A percentile compares a stretch with the other conserved stretches of the same genome.
These are phyloP conservation scores for Meriones psammophilus DNA, from an alignment of 2,797 vertebrate genomes.

Conservation along the genomic window DNA sequence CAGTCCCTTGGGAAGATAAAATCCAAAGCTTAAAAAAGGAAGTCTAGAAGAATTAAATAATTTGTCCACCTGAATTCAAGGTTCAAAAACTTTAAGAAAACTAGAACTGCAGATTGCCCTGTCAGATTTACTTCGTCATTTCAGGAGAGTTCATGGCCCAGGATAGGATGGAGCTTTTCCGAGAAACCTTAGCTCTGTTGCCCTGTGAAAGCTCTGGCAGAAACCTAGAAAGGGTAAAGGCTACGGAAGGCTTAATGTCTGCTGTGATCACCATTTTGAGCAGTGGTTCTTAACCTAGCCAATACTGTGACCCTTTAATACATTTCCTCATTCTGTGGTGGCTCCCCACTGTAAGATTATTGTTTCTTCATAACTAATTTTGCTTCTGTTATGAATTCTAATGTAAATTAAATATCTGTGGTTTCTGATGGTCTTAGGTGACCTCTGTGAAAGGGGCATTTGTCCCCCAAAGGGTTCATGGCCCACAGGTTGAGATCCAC, in stretches of 20 bases:
- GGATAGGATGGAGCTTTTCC: neutral
- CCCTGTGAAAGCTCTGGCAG: neutral
- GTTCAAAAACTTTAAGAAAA: neutral
- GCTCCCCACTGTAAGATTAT: neutral
- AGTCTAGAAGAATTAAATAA: neutral
- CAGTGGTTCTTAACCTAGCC: neutral
- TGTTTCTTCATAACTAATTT: neutral
- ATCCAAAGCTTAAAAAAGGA: neutral
- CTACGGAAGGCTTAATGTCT: neutral
- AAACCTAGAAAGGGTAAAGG: neutral
- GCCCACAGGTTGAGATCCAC: too few species aligned
- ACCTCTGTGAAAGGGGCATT: neutral
- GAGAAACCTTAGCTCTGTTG: neutral
- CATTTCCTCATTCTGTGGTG: neutral
- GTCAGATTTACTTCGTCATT: neutral
- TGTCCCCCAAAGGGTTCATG: neutral
- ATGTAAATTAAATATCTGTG: neutral
- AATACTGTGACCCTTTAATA: neutral
- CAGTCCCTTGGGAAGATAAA: neutral
- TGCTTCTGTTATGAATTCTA: neutral
- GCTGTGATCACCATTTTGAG: neutral
- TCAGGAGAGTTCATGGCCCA: neutral
- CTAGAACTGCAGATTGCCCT: neutral
- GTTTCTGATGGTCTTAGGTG: too few species aligned
- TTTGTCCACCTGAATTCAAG: neutral